phyloP scores from a whole-genome alignment of 2,797 vertebrate genomes.

The Gymnodraco acuticeps region DNA sequence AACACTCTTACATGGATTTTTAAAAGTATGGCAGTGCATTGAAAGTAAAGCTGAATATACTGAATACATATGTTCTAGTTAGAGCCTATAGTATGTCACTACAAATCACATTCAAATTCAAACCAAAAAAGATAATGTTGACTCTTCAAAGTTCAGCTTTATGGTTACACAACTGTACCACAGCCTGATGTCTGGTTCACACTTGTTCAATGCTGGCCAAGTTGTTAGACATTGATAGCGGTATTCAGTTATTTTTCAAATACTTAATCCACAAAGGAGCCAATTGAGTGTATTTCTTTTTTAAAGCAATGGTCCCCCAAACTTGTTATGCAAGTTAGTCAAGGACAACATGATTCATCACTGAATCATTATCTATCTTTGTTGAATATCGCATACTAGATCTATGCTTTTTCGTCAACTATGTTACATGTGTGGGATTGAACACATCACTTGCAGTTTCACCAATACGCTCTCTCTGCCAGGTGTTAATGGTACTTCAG shows the following conservation, averaged over 20 bases:
- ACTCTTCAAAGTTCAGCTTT: background rate
- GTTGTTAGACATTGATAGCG: conserved; percentile 15
- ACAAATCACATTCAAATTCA: background rate
- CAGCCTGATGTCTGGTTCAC: conserved; percentile 28
- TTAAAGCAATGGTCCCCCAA: background rate
- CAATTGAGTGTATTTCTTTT: background rate
- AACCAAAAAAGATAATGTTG: background rate
- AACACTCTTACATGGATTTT: too few species aligned
- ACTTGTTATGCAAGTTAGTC: conserved; percentile 1
- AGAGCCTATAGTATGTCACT: too few species aligned
- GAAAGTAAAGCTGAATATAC: background rate
- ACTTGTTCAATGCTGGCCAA: conserved; percentile 5
- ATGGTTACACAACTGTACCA: background rate
- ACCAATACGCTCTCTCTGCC: too few species aligned
- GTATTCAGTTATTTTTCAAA: conserved; percentile 15
- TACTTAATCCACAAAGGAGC: conserved; percentile 5
- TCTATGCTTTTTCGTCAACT: conserved; percentile 3
- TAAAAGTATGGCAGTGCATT: background rate
- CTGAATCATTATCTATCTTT: background rate
- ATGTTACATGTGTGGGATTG: conserved; percentile 24
- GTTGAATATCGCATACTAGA: conserved; percentile 12
- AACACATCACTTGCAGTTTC: background rate
- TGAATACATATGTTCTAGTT: background rate
- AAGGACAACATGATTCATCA: conserved; percentile 6
- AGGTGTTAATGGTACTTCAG: too few species aligned